A percentile compares a stretch with the other conserved stretches of the same genome.
These are phyloP conservation scores for Heterocephalus glaber DNA, from an alignment of 2,113 vertebrate species.

Conservation along the genomic window DNA sequence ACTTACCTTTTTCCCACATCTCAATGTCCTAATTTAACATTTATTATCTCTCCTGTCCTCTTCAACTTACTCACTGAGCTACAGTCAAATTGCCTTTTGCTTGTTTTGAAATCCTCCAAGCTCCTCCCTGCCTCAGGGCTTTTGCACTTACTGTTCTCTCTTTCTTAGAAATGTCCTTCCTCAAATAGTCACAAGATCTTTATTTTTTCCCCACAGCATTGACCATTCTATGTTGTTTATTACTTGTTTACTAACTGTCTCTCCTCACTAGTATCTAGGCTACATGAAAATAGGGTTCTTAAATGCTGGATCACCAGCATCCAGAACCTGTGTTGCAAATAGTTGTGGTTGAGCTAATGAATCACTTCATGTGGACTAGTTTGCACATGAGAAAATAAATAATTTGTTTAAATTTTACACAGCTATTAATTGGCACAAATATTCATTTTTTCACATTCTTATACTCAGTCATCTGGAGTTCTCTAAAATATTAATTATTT, in stretches of 20 bases:
- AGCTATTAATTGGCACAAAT: neutral
- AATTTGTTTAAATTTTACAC: neutral
- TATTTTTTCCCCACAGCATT: neutral
- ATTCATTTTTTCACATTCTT: neutral
- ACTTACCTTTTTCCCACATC: neutral
- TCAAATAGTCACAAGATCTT: neutral
- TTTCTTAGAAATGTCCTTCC: neutral
- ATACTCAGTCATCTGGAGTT: neutral
- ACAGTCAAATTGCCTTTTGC: neutral
- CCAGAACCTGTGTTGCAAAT: neutral
- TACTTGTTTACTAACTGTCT: neutral
- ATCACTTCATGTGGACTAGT: neutral
- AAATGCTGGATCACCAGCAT: neutral
- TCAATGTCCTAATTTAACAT: neutral
- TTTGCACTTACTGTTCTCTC: neutral
- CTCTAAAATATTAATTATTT: conserved; percentile 57
- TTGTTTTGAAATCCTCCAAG: neutral
- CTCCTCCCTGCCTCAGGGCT: neutral
- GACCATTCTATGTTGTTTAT: too few species aligned
- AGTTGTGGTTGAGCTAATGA: neutral
- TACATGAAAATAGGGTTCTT: neutral
- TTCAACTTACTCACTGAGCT: neutral
- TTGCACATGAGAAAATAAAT: conserved; percentile 8
- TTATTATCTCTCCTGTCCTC: neutral
- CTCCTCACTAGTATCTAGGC: neutral